phyloP scores from a whole-genome alignment of 2,113 vertebrate genomes.

The Cettia cetti region DNA sequence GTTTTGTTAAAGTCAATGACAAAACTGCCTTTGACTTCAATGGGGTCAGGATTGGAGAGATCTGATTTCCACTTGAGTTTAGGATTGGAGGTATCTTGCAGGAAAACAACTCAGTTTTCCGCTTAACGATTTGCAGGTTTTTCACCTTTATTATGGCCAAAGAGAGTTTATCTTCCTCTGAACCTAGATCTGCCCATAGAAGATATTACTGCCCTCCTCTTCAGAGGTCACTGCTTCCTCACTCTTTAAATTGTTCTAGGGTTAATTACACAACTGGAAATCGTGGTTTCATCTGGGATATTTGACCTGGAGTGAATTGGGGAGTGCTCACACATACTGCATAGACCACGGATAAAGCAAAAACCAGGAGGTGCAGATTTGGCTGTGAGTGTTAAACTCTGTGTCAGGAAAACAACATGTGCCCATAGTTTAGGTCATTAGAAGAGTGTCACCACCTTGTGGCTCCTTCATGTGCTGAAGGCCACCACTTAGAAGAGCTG shows the following conservation, averaged over 20 bases:
- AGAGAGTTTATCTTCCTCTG: neutral
- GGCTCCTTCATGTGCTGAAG: neutral
- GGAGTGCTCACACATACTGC: neutral
- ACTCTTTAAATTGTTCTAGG: neutral
- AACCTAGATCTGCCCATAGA: neutral
- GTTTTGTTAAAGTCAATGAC: slow-evolving; percentile 48
- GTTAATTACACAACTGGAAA: neutral
- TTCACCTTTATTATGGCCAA: neutral
- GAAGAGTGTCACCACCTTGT: neutral
- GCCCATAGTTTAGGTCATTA: neutral
- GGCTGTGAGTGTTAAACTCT: neutral
- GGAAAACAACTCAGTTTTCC: neutral
- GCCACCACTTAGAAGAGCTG: neutral
- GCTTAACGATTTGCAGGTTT: neutral
- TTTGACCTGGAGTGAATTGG: neutral
- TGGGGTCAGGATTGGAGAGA: neutral
- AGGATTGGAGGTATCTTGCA: neutral
- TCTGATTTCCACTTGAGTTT: slow-evolving; percentile 1
- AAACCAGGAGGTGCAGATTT: neutral
- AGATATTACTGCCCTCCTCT: neutral
- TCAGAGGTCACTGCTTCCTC: neutral
- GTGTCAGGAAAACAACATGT: neutral
- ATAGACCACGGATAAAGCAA: neutral
- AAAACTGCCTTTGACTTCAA: slow-evolving; percentile 38
- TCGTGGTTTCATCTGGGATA: neutral